A percentile compares a stretch with the other conserved stretches of the same genome.
These are phyloP conservation scores for Dasypus novemcinctus DNA, from an alignment of 2,113 vertebrate genomes.

Conservation along the genomic window DNA sequence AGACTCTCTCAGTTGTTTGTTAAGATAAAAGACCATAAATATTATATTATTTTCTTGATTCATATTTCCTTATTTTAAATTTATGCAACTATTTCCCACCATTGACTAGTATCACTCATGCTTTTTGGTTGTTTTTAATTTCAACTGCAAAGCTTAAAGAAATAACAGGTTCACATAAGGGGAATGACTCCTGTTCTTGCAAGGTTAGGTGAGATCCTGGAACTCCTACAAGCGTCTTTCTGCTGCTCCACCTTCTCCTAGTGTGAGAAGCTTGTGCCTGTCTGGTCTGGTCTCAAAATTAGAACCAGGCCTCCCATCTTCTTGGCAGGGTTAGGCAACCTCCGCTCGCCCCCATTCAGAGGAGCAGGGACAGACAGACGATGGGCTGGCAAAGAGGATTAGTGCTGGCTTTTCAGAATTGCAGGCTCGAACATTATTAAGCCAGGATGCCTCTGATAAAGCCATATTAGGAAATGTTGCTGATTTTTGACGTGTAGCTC, in stretches of 20 bases:
- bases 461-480: conserved; percentile 68
- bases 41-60: background rate
- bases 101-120: background rate
- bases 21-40: background rate
- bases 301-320: conserved; percentile 79
- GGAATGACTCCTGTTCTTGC: background rate
- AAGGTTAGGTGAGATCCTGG: background rate
- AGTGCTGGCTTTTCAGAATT: conserved; percentile 78
- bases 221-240: accelerated
- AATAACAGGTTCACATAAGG: background rate
- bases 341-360: background rate
- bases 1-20: background rate
- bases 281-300: conserved; percentile 55
- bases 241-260: background rate
- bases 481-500: background rate
- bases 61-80: background rate
- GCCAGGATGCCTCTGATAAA: conserved; percentile 60
- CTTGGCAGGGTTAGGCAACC: conserved; percentile 77
- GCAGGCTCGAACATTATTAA: conserved; percentile 71
- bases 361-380: background rate
- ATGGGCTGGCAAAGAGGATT: conserved; percentile 62
- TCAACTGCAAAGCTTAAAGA: background rate
- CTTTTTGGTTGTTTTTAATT: background rate
- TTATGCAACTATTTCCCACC: background rate
- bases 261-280: background rate